Percentiles rank a stretch among this genome's conserved stretches.
phyloP scores from a whole-genome alignment of 2,113 vertebrate genomes.

The Carettochelys insculpta region DNA sequence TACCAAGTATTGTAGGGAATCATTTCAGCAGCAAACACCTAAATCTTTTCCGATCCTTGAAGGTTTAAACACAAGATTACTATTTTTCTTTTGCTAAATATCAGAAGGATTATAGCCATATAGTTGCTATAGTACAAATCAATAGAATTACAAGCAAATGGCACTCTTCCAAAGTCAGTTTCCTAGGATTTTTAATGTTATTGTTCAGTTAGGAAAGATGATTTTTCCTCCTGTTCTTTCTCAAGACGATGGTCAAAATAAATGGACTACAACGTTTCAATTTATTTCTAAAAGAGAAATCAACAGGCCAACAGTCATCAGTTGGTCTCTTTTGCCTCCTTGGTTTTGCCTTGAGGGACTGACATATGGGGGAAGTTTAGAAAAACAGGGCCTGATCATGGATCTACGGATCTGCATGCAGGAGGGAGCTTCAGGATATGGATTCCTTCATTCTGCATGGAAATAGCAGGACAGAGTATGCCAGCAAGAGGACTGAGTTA shows the following conservation, averaged over 20 bases:
- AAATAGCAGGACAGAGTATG: background rate
- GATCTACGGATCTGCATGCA: background rate
- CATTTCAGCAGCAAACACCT: background rate
- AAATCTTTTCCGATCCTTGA: background rate
- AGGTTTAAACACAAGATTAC: background rate
- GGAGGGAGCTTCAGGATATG: background rate
- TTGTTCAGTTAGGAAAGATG: background rate
- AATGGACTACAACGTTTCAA: background rate
- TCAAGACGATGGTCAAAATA: background rate
- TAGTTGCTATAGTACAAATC: background rate
- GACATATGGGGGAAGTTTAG: background rate
- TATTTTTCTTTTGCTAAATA: background rate
- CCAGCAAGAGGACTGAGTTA: background rate
- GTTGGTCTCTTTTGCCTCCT: background rate
- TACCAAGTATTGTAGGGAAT: background rate
- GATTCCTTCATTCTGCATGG: rapidly evolving
- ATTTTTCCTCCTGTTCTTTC: background rate
- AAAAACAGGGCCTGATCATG: background rate
- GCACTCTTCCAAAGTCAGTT: background rate
- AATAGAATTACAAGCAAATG: background rate
- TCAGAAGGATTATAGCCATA: background rate
- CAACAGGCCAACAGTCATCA: background rate
- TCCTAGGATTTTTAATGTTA: background rate
- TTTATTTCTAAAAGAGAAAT: background rate
- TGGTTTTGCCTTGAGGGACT: constrained; percentile 19